A percentile compares a stretch with the other conserved stretches of the same genome.
phyloP scores from a whole-genome alignment of 2,888 invertebrate genomes.

The Tromatobia lineatoria region DNA sequence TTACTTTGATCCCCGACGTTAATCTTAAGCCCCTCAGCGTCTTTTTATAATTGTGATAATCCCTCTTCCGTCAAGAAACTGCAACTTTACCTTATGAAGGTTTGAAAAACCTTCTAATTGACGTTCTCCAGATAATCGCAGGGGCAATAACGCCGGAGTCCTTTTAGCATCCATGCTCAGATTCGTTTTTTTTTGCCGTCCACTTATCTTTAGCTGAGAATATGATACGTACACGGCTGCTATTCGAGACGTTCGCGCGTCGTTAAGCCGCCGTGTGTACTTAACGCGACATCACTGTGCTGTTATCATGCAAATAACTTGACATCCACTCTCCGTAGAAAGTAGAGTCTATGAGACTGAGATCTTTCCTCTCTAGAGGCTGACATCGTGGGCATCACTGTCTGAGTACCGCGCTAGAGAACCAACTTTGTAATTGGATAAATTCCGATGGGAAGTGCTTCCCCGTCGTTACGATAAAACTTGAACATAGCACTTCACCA shows the following conservation, averaged over 20 bases:
- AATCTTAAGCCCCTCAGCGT: slow-evolving; percentile 4
- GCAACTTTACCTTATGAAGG: not conserved
- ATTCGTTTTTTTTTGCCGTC: not conserved
- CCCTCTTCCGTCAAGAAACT: not conserved
- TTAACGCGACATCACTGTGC: slow-evolving; percentile 2
- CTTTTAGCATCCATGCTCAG: not conserved
- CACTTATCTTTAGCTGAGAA: not conserved
- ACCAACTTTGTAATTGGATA: slow-evolving; percentile 63
- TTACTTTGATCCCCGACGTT: not conserved
- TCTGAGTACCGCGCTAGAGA: not conserved
- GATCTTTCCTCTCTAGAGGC: slow-evolving; percentile 3
- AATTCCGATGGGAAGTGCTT: slow-evolving; percentile 59
- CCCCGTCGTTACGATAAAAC: slow-evolving; percentile 54
- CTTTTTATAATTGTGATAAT: slow-evolving; percentile 21
- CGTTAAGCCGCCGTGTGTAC: slow-evolving; percentile 17
- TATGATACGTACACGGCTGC: not conserved
- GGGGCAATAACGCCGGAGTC: not conserved
- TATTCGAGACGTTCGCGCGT: not conserved
- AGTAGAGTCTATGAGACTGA: slow-evolving; percentile 21
- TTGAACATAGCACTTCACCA: slow-evolving; percentile 12
- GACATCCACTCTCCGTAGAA: slow-evolving; percentile 27
- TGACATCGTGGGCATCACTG: not conserved
- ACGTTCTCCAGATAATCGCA: not conserved
- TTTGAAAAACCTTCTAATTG: not conserved
- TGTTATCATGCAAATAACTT: slow-evolving; percentile 48